A percentile compares a stretch with the other conserved stretches of the same genome.
Conservation (phyloP, 2,888 invertebrate species). For the Papilio gigon region DNA sequence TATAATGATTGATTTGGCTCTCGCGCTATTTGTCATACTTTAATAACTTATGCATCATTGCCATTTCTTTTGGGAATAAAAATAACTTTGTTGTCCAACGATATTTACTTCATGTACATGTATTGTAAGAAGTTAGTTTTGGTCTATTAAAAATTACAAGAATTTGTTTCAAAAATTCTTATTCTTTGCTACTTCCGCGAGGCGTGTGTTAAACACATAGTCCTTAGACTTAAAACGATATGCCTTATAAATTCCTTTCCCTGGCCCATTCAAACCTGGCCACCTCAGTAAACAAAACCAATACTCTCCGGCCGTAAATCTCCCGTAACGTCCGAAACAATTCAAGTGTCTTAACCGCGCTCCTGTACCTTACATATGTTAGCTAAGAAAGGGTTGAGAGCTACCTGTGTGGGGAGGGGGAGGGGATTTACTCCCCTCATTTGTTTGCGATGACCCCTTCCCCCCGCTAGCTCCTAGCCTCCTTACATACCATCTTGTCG, state of each 20-base stretch:
- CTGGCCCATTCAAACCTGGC: constrained; percentile 19
- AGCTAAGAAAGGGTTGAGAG: constrained; percentile 80
- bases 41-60: too few species aligned
- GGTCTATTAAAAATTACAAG: too few species aligned
- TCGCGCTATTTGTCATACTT: constrained; percentile 11
- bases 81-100: background rate
- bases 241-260: constrained; percentile 27
- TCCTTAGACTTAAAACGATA: constrained; percentile 18
- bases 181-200: background rate
- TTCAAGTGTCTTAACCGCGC: constrained; percentile 74
- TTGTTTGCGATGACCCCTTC: constrained; percentile 86
- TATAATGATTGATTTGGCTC: constrained; percentile 64
- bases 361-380: constrained; percentile 65
- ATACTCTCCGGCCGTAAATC: constrained; percentile 77
- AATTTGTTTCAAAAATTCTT: too few species aligned
- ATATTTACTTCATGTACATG: too few species aligned
- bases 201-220: background rate
- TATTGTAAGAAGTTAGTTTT: too few species aligned
- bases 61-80: background rate
- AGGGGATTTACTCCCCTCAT: constrained; percentile 85
- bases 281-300: constrained; percentile 67
- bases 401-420: constrained; percentile 62
- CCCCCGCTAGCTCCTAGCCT: constrained; percentile 71
- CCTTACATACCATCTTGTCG: constrained; percentile 69
- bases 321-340: constrained; percentile 75